Evolutionary conservation across 2,888 invertebrate species (phyloP).

Genomic region (Crematogaster levior): DNA sequence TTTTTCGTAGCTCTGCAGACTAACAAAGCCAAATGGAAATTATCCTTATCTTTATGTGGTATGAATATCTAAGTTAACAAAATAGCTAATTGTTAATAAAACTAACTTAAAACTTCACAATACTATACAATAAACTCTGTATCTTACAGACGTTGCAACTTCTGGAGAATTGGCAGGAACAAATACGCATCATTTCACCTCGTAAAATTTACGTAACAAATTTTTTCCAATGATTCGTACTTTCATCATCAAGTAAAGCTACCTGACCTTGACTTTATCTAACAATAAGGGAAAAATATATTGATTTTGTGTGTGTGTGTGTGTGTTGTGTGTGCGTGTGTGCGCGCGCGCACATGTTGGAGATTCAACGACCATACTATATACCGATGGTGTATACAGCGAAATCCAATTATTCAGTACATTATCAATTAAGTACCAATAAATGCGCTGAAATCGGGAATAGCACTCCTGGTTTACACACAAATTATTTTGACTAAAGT

Average conservation of each 20-base stretch:
- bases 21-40: slow-evolving; percentile 16
- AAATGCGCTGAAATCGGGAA: slow-evolving; percentile 56
- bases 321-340: too few species aligned
- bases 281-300: too few species aligned
- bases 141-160: slow-evolving; percentile 8
- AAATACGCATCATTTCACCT: background rate
- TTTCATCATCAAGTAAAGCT: background rate
- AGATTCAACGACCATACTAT: background rate
- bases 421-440: slow-evolving; percentile 69
- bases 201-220: background rate
- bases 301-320: too few species aligned
- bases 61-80: slow-evolving; percentile 3
- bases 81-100: slow-evolving; percentile 38
- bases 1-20: background rate
- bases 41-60: background rate
- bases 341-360: too few species aligned
- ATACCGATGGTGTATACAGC: background rate
- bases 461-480: slow-evolving; percentile 53
- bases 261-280: background rate
- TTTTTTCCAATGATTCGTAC: background rate
- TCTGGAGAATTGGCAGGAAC: slow-evolving; percentile 19
- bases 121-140: background rate
- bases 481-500: slow-evolving; percentile 10
- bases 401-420: slow-evolving; percentile 56
- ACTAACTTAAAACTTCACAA: slow-evolving; percentile 27